A percentile compares a stretch with the other conserved stretches of the same genome.
Evolutionary conservation across 2,113 vertebrate species (phyloP).

Genomic region (Actenoides hombroni): DNA sequence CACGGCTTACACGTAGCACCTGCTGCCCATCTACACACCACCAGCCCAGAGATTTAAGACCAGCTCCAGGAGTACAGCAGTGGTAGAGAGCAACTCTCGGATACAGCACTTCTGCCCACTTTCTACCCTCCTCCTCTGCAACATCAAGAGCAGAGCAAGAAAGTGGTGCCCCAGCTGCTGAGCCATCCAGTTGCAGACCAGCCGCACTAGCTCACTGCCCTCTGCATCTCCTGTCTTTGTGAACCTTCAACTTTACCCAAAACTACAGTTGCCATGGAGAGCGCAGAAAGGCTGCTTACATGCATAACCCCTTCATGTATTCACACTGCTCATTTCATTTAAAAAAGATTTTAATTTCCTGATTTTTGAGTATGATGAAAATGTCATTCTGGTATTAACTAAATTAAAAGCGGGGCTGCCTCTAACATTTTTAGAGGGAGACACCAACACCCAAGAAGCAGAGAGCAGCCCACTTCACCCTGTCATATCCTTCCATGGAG

Average conservation of each 20-base stretch:
- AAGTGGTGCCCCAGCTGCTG: accelerated
- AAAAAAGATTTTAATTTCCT: neutral
- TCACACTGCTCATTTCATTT: accelerated
- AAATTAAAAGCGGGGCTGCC: neutral
- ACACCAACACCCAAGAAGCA: neutral
- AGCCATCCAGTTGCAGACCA: accelerated
- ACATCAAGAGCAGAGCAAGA: neutral
- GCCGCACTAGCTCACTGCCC: neutral
- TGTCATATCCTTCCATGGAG: neutral
- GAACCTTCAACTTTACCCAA: neutral
- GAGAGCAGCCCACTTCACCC: neutral
- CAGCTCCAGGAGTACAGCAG: neutral
- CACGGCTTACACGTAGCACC: neutral
- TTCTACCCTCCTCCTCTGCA: neutral
- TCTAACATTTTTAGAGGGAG: neutral
- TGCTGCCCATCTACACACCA: neutral
- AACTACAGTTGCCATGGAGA: neutral
- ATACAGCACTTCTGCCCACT: accelerated
- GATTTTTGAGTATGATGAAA: neutral
- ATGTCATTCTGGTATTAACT: neutral
- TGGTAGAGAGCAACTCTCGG: neutral
- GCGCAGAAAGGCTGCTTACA: neutral
- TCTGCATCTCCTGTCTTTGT: neutral
- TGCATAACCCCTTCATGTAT: accelerated
- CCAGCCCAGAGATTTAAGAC: accelerated